phyloP scores from a whole-genome alignment of 2,888 invertebrate genomes.

The Parochlus steinenii region DNA sequence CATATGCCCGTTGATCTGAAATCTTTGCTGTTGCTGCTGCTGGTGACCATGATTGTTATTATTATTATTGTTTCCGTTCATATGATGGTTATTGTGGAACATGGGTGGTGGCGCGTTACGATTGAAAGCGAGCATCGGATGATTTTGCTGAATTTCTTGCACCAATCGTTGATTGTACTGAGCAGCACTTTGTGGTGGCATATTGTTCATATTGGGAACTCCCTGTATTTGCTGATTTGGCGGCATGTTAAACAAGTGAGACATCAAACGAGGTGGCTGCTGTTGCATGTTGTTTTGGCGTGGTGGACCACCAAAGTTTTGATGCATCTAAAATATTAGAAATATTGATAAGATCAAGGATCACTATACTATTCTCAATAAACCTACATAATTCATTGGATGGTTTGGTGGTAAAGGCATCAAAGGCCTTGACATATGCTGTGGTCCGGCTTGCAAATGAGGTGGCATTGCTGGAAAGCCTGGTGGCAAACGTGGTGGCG shows the following conservation, averaged over 20 bases:
- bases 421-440: constrained; percentile 14
- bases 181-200: constrained; percentile 16
- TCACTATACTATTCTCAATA: constrained; percentile 19
- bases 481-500: constrained; percentile 19
- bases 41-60: constrained; percentile 15
- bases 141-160: constrained; percentile 31
- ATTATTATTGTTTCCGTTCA: constrained; percentile 16
- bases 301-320: constrained; percentile 30
- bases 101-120: constrained; percentile 19
- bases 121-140: constrained; percentile 23
- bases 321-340: constrained; percentile 27
- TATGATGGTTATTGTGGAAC: constrained; percentile 17
- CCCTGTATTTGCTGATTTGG: constrained; percentile 4
- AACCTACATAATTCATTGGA: constrained; percentile 23
- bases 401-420: constrained; percentile 22
- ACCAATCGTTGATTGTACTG: constrained; percentile 28
- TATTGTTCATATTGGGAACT: constrained; percentile 15
- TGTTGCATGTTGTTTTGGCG: constrained; percentile 21
- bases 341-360: constrained; percentile 20
- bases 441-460: constrained; percentile 20
- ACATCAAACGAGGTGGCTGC: constrained; percentile 21
- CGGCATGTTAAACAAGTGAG: constrained; percentile 16
- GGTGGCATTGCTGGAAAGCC: constrained; percentile 26
- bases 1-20: constrained; percentile 22
- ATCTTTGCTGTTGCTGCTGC: constrained; percentile 17